A percentile compares a stretch with the other conserved stretches of the same genome.
phyloP scores from a whole-genome alignment of 2,113 vertebrate genomes.

The Gnathonemus longibarbis region DNA sequence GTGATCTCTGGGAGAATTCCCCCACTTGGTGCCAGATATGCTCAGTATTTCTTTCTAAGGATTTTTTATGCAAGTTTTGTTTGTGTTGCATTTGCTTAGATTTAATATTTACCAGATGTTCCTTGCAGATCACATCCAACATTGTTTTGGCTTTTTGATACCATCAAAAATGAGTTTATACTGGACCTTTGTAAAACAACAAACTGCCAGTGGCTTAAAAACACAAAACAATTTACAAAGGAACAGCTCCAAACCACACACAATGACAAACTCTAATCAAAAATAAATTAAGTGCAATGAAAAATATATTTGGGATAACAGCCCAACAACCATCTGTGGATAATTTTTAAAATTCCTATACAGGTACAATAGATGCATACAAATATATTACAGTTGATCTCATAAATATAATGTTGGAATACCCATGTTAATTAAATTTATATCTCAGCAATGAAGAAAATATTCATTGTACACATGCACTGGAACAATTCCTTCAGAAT shows the following conservation, averaged over 20 bases:
- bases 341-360: background rate
- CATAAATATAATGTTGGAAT: background rate
- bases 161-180: background rate
- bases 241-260: background rate
- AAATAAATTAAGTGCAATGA: background rate
- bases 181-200: conserved; percentile 1
- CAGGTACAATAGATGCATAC: background rate
- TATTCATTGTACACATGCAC: background rate
- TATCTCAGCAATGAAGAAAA: background rate
- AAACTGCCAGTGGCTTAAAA: background rate
- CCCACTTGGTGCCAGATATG: background rate
- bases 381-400: background rate
- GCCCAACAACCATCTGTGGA: background rate
- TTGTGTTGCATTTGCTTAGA: background rate
- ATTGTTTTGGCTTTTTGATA: background rate
- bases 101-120: conserved; percentile 10
- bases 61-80: background rate
- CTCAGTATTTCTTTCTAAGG: background rate
- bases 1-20: background rate
- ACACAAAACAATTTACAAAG: conserved; percentile 1
- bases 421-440: background rate
- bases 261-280: background rate
- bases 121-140: background rate
- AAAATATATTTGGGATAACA: background rate
- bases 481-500: background rate